Evolutionary conservation across 2,888 invertebrate species (phyloP).

Genomic region (Lepetodrilus schrolli): DNA sequence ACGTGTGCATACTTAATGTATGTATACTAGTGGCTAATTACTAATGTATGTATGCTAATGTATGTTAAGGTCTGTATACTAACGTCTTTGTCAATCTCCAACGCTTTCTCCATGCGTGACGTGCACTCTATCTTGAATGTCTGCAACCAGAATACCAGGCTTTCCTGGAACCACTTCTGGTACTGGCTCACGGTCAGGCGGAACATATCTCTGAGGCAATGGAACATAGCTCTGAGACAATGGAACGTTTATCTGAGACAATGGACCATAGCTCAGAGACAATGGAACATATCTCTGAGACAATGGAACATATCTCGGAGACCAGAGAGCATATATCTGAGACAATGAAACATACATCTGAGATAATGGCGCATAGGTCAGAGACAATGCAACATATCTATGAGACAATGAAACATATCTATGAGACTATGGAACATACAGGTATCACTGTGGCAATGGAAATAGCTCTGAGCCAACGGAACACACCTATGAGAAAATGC

Average conservation of each 20-base stretch:
- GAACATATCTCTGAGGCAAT: constrained; percentile 61
- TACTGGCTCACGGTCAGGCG: constrained; percentile 60
- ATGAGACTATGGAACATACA: too few relatives aligned
- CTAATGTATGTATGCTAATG: too few relatives aligned
- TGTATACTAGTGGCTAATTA: too few relatives aligned
- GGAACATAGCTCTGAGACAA: background rate
- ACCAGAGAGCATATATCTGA: background rate
- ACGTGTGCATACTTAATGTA: too few relatives aligned
- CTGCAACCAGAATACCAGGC: constrained; percentile 71
- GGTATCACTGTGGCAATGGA: too few relatives aligned
- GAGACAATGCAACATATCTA: too few relatives aligned
- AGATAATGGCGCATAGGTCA: too few relatives aligned
- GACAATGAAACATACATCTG: background rate
- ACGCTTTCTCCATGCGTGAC: constrained; percentile 65
- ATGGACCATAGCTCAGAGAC: background rate
- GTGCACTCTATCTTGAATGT: constrained; percentile 69
- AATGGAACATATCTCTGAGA: background rate
- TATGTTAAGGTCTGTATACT: too few relatives aligned
- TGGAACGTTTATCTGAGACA: background rate
- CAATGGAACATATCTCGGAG: background rate
- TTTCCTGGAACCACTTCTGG: constrained; percentile 69
- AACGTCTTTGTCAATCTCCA: constrained; percentile 73
- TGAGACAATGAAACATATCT: too few relatives aligned
- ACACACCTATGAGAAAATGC: too few relatives aligned
- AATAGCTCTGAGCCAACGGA: too few relatives aligned